phyloP scores from a whole-genome alignment of 2,888 invertebrate genomes.

The Adelognathus sp. region DNA sequence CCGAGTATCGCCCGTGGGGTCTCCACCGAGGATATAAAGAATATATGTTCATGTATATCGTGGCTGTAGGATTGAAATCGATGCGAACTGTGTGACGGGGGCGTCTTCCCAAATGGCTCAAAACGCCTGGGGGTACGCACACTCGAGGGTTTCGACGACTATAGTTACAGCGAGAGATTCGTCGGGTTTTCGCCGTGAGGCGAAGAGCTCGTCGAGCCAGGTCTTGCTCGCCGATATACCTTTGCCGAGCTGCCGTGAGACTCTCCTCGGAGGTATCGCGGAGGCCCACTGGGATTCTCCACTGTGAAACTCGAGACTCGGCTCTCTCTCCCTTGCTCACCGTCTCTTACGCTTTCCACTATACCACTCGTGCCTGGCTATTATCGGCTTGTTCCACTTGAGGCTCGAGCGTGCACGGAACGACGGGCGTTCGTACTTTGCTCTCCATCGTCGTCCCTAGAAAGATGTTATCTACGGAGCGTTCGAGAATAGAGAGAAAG shows the following conservation, averaged over 20 bases:
- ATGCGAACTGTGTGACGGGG: conserved; percentile 54
- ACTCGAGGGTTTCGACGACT: conserved; percentile 7
- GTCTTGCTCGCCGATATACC: conserved; percentile 26
- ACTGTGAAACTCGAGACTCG: conserved; percentile 47
- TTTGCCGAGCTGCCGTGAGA: conserved; percentile 27
- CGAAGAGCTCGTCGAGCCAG: conserved; percentile 42
- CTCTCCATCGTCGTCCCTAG: conserved; percentile 41
- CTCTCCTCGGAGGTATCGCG: conserved; percentile 59
- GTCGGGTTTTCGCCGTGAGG: conserved; percentile 42
- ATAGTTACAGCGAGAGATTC: conserved; percentile 27
- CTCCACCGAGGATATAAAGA: not conserved
- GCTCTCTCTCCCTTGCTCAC: too few relatives aligned
- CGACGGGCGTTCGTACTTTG: conserved; percentile 39
- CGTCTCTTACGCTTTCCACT: too few relatives aligned
- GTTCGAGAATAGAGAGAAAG: not conserved
- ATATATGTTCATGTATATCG: not conserved
- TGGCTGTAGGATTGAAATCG: conserved; percentile 54
- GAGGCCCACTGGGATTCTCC: conserved; percentile 48
- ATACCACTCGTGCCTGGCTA: conserved; percentile 47
- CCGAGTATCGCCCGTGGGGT: conserved; percentile 25
- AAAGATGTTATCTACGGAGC: conserved; percentile 51
- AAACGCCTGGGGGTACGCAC: conserved; percentile 52
- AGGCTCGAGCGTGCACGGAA: conserved; percentile 53
- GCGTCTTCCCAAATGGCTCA: conserved; percentile 57
- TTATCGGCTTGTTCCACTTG: conserved; percentile 63